Evolutionary conservation across 2,797 vertebrate genomes (phyloP), one percentile per base, ranked within the genome.

Genomic region (Melanotaenia boesemani): DNA sequence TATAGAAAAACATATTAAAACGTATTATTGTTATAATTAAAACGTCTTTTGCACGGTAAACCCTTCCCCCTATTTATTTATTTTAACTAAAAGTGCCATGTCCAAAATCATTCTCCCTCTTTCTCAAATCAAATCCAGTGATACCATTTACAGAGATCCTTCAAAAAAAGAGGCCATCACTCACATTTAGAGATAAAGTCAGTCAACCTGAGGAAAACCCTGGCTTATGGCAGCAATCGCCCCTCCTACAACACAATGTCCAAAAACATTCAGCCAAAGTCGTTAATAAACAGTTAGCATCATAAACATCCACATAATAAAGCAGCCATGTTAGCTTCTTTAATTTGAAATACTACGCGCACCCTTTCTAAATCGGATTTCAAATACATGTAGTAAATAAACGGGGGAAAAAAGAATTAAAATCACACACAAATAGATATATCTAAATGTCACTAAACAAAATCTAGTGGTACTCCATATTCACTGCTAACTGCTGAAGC

Each of bases 401-500:
- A 48, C 34, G 56, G 11, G 10, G 37, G 61, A 50, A 6, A 5
- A 15, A 44, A 44, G 3, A 44, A 44, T 44, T 44, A 34, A 37
- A 39, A 39, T 3, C 3, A 12, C 37, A 2, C 10, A n/a, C 13
- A 60, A 62, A 2, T 63, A 30, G 6, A 18, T 41, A 76, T 57
- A 56, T 37, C 20, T 56, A 2, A 67, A n/a, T 46, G 44, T 34
- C 9, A 64, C 32, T 34, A 11, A 24, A 13, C 48, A 57, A 48
- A 46, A 59, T 24, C 1, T n/a, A 46, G 12, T 13, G 7, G 2
- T n/a, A 5, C 13, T 22, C 11, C 13, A 7, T 50, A 58, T 1
- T 8, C 13, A 64, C 6, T 67, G 32, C 30, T 32, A 50, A 64
- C 44, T 50, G 57, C 41, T 70, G 41, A 66, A 34, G 62, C 36